Percentiles rank a stretch among this genome's conserved stretches.
phyloP scores from a whole-genome alignment of 2,113 vertebrate genomes.

The Craseonycteris thonglongyai region DNA sequence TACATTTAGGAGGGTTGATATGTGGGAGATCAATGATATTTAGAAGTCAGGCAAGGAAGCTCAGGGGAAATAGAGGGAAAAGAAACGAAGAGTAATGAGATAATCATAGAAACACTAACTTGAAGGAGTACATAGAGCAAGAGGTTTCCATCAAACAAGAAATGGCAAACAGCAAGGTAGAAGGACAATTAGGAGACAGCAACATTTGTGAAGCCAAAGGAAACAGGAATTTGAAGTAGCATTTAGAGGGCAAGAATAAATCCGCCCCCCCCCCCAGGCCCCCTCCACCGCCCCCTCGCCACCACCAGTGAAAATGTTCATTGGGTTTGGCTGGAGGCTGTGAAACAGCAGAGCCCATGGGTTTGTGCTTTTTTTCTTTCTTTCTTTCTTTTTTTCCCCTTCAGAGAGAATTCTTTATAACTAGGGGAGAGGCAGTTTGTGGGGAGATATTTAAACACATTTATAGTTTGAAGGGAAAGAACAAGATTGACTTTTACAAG shows the following conservation, averaged over 20 bases:
- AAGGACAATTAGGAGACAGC: neutral
- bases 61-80: neutral
- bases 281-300: no score
- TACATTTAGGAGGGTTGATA: neutral
- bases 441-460: neutral
- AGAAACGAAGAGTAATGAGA: neutral
- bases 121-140: neutral
- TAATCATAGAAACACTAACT: neutral
- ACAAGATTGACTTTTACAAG: neutral
- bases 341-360: neutral
- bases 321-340: neutral
- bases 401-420: neutral
- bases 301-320: rapidly evolving
- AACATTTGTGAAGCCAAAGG: neutral
- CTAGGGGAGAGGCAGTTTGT: neutral
- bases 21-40: neutral
- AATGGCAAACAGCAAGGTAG: neutral
- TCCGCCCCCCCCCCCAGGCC: no score
- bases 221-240: neutral
- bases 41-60: neutral
- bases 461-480: neutral
- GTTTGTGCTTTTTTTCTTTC: neutral
- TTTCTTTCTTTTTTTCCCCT: neutral
- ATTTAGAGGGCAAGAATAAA: neutral
- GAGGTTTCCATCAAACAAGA: neutral